Conservation (phyloP, 2,797 vertebrate genomes). For the Gallinago nigripennis region DNA sequence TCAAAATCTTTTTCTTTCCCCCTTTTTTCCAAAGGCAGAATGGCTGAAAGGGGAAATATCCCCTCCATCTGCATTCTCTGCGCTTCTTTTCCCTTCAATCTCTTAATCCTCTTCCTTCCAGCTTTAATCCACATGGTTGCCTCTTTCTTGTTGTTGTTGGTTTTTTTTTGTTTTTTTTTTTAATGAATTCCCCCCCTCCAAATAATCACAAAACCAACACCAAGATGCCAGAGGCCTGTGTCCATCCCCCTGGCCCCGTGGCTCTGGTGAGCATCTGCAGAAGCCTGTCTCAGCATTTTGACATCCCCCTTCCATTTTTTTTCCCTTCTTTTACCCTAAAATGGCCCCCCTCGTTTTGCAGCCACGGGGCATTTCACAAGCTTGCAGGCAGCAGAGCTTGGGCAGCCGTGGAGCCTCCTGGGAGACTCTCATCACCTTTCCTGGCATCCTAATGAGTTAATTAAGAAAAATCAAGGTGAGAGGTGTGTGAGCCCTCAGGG, state of each 20-base stretch:
- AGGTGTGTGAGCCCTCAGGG: constrained; percentile 4
- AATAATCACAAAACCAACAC: background rate
- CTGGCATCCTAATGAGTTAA: constrained; percentile 58
- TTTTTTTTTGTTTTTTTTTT: background rate
- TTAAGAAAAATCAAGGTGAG: constrained; percentile 63
- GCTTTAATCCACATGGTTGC: constrained; percentile 57
- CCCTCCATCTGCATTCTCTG: constrained; percentile 20
- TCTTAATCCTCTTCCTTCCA: constrained; percentile 72
- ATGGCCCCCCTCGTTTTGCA: background rate
- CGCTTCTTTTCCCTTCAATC: constrained; percentile 56
- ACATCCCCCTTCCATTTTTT: background rate
- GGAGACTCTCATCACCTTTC: background rate
- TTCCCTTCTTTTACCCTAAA: background rate
- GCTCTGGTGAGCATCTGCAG: fast-evolving
- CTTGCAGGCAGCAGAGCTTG: background rate
- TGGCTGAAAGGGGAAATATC: background rate
- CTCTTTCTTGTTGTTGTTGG: constrained; percentile 11
- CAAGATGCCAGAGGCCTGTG: fast-evolving
- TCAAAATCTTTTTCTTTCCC: background rate
- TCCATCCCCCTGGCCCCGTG: fast-evolving
- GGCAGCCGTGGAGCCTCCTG: background rate
- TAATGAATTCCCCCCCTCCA: background rate
- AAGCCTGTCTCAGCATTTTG: background rate
- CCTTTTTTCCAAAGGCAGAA: background rate
- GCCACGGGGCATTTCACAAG: fast-evolving